Conservation (phyloP, 1,140 invertebrate genomes). For the Drosophila paulistorum region DNA sequence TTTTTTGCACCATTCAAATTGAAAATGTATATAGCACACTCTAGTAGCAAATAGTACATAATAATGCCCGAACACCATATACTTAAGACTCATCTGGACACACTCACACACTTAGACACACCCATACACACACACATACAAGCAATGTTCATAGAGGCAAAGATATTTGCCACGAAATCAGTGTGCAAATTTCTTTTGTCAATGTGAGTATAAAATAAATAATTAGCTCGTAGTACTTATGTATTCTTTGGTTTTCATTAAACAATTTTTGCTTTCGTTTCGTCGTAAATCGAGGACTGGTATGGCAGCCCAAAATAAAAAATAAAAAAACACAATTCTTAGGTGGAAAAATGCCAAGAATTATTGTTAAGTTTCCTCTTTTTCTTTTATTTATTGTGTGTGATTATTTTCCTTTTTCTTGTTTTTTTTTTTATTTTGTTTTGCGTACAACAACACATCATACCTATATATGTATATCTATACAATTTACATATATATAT, state of each 20-base stretch:
- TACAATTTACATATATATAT: constrained; percentile 19
- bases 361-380: not conserved
- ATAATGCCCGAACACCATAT: not conserved
- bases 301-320: constrained; percentile 14
- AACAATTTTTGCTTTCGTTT: not conserved
- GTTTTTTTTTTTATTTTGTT: too few species aligned
- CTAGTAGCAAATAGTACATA: not conserved
- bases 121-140: not conserved
- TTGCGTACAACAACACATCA: not conserved
- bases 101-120: not conserved
- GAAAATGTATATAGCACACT: not conserved
- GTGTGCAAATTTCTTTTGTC: constrained; percentile 8
- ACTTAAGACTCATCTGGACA: not conserved
- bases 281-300: constrained; percentile 23
- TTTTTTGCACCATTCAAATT: not conserved
- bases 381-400: not conserved
- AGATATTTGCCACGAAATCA: not conserved
- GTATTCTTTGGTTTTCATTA: not conserved
- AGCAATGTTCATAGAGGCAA: not conserved
- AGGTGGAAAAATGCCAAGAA: constrained; percentile 1
- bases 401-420: not conserved
- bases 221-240: constrained; percentile 10
- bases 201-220: not conserved
- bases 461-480: constrained; percentile 5
- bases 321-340: not conserved